Evolutionary conservation across 53 echinoderm and acorn worm genomes (phyloP), one percentile per base, ranked within the genome.

Genomic region (Glandiceps talaboti): DNA sequence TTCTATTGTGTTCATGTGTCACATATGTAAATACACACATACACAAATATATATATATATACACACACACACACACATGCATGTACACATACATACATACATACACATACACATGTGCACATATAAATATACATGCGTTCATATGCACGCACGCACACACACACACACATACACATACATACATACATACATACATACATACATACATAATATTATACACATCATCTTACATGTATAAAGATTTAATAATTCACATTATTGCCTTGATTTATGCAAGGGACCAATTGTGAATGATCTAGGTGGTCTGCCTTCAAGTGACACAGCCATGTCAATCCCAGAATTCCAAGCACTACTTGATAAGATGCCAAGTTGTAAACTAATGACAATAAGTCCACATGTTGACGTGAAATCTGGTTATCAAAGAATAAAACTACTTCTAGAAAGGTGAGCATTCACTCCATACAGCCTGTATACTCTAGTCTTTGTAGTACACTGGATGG

Each of bases 261-360:
- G 14, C 14, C 73, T 14, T 20, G 0, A n/a, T n/a, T n/a, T n/a
- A n/a, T n/a, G n/a, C n/a, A 45, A 92, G 92, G 92, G 92, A 31
- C 92, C 92, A 1, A 92, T 89, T 25, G 92, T 92, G 31, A 92
- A 92, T 77, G 92, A 92, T 75, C 87, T 87, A 79, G 92, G 92
- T 27, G 92, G 92, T 25, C 84, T 92, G 14, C 92, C 92, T 0
- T 78, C 76, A 10, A 89, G 92, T 26, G 83, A 92, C 20, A 87
- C 80, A 32, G 82, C 85, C 31, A 92, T 92, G 92, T 76, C 85
- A n/a, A 72, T 87, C 26, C 78, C 83, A 33, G 81, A 92, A 26
- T 92, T 92, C 80, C 74, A 33, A 25, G 33, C 25, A 32, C 81
- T 92, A 30, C 84, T 92, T 25, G 90, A 92, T 32, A 80, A 83